phyloP scores from a whole-genome alignment of 2,888 invertebrate genomes.

The Ligdia adustata region DNA sequence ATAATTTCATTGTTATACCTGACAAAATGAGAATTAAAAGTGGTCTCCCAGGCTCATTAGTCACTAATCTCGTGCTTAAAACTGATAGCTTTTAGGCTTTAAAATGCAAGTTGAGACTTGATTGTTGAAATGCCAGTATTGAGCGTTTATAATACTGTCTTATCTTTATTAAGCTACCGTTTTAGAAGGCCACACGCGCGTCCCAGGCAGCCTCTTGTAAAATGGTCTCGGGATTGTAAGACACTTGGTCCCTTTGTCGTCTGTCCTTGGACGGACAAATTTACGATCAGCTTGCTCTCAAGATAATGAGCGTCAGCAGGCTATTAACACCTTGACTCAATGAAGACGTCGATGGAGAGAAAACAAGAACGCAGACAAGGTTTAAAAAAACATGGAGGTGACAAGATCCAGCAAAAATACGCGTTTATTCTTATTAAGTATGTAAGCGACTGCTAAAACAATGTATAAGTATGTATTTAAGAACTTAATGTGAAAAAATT shows the following conservation, averaged over 20 bases:
- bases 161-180: constrained; percentile 50
- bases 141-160: constrained; percentile 15
- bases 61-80: background rate
- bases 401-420: too few species aligned
- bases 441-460: too few species aligned
- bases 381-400: too few species aligned
- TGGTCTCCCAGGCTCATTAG: background rate
- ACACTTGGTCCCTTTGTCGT: constrained; percentile 75
- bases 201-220: constrained; percentile 76
- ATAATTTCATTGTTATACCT: too few species aligned
- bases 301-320: constrained; percentile 72
- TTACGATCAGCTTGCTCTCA: constrained; percentile 70
- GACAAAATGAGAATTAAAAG: background rate
- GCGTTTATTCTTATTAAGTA: too few species aligned
- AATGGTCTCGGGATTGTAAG: constrained; percentile 76
- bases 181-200: constrained; percentile 76
- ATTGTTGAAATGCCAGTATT: constrained; percentile 3
- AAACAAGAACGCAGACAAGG: constrained; percentile 18
- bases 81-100: background rate
- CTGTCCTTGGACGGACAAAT: constrained; percentile 75
- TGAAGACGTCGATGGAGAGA: constrained; percentile 69
- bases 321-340: constrained; percentile 79
- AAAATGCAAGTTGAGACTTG: background rate
- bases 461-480: too few species aligned
- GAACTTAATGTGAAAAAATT: too few species aligned